Evolutionary conservation across 2,113 vertebrate species (phyloP).

Genomic region (Noturus placidus): DNA sequence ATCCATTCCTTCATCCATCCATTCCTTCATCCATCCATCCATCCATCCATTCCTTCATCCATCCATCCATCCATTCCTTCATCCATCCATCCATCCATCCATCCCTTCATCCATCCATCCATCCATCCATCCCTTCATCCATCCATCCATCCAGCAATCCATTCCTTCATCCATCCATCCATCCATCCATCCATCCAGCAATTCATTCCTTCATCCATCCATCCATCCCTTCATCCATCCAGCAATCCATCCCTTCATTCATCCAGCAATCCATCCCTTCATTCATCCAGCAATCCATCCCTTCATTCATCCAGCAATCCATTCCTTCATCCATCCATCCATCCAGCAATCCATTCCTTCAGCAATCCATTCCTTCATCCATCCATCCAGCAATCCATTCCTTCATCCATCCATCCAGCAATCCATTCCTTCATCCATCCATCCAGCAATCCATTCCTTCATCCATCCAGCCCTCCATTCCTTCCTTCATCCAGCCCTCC

Average conservation of each 20-base stretch:
- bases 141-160: too few species aligned
- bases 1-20: background rate
- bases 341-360: background rate
- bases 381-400: background rate
- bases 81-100: background rate
- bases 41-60: background rate
- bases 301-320: background rate
- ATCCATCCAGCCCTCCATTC: too few species aligned
- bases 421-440: background rate
- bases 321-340: background rate
- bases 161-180: background rate
- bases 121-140: background rate
- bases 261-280: background rate
- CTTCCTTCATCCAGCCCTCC: background rate
- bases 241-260: background rate
- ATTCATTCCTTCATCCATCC: background rate
- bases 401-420: background rate
- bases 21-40: background rate
- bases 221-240: background rate
- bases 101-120: background rate
- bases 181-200: too few species aligned
- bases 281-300: background rate
- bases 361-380: background rate
- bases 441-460: too few species aligned
- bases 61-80: background rate